These are phyloP conservation scores for Catharus minimus DNA, from an alignment of 2,113 vertebrate species.

Conservation along the genomic window DNA sequence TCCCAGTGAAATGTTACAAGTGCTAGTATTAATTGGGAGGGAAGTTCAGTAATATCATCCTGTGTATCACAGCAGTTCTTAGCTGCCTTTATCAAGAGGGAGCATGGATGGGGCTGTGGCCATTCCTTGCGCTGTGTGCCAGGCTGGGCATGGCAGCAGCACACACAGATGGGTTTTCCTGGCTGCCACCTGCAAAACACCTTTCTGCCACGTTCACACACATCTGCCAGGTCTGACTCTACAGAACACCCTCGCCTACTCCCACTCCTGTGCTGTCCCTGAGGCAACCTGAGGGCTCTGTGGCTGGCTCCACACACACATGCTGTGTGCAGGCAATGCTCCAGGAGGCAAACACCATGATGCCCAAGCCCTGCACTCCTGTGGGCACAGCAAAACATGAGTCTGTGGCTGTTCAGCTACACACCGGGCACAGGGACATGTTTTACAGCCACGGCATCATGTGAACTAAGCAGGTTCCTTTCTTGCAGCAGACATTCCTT, in stretches of 20 bases:
- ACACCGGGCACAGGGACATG: rapidly evolving
- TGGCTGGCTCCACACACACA: rapidly evolving
- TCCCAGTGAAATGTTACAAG: background rate
- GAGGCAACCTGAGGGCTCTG: rapidly evolving
- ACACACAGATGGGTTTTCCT: background rate
- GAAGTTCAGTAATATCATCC: background rate
- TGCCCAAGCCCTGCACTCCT: background rate
- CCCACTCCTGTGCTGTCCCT: rapidly evolving
- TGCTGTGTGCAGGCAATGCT: rapidly evolving
- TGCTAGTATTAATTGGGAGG: background rate
- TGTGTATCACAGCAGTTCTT: background rate
- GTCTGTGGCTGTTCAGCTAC: background rate
- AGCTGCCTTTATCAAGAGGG: background rate
- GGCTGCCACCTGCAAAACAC: background rate
- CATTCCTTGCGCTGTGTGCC: rapidly evolving
- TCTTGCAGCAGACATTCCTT: background rate
- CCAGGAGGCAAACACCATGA: background rate
- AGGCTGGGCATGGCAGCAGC: background rate
- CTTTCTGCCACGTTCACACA: background rate
- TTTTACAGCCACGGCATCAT: rapidly evolving
- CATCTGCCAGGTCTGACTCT: background rate
- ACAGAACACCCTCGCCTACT: background rate
- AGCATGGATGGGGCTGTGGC: background rate
- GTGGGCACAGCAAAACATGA: background rate
- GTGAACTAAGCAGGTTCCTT: rapidly evolving